phyloP scores from a whole-genome alignment of 2,888 invertebrate genomes.

The Lamproptera curius region DNA sequence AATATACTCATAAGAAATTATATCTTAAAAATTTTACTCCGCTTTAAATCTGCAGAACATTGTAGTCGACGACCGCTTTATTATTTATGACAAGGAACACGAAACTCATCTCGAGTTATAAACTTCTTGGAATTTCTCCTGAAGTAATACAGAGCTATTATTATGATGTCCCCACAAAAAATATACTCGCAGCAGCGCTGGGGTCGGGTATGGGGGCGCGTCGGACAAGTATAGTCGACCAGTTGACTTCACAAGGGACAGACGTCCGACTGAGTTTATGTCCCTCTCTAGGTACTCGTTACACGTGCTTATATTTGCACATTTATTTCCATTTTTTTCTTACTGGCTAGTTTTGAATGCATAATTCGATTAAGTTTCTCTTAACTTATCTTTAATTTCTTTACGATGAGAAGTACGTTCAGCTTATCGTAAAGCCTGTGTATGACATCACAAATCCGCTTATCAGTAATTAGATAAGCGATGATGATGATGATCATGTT shows the following conservation, averaged over 20 bases:
- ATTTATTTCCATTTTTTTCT: too few relatives aligned
- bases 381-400: too few relatives aligned
- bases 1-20: conserved; percentile 71
- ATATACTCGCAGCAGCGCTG: conserved; percentile 58
- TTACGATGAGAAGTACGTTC: too few relatives aligned
- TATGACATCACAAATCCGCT: too few relatives aligned
- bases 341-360: too few relatives aligned
- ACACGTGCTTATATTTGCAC: too few relatives aligned
- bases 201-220: conserved; percentile 45
- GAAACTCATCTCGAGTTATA: conserved; percentile 79
- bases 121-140: conserved; percentile 79
- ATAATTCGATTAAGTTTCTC: too few relatives aligned
- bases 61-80: conserved; percentile 77
- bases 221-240: conserved; percentile 41
- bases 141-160: conserved; percentile 78
- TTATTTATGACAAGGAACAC: conserved; percentile 79
- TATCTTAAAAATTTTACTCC: conserved; percentile 69
- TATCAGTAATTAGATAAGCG: too few relatives aligned
- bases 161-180: conserved; percentile 78
- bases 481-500: too few relatives aligned
- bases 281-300: too few relatives aligned
- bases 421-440: too few relatives aligned
- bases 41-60: conserved; percentile 74
- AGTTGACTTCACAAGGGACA: conserved; percentile 38
- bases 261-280: conserved; percentile 28